phyloP scores from a whole-genome alignment of 2,888 invertebrate species.

The Phortica magna region DNA sequence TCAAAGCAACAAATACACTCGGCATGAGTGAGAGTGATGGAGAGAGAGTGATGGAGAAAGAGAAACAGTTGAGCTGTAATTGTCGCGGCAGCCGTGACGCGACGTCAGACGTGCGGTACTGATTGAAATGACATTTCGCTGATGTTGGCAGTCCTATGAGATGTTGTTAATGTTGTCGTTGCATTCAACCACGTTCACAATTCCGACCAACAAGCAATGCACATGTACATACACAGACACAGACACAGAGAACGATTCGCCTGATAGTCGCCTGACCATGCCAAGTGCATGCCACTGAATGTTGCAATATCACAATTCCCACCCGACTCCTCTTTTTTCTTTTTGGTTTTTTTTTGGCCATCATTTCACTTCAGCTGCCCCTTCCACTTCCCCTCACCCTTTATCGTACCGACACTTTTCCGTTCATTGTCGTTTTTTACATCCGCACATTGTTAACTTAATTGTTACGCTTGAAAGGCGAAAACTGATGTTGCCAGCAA shows the following conservation, averaged over 20 bases:
- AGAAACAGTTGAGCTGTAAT: no score
- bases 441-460: slow-evolving; percentile 70
- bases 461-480: slow-evolving; percentile 71
- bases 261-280: neutral
- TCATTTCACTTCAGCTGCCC: no score
- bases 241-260: neutral
- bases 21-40: no score
- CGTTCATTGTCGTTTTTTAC: slow-evolving; percentile 13
- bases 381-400: no score
- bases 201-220: no score
- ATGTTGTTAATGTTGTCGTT: neutral
- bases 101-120: neutral
- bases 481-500: slow-evolving; percentile 53
- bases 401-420: neutral
- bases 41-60: no score
- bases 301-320: neutral
- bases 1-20: no score
- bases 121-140: slow-evolving; percentile 13
- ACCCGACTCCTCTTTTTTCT: neutral
- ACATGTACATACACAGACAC: no score
- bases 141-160: neutral
- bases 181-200: neutral
- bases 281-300: no score
- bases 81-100: no score
- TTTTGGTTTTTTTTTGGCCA: neutral